Base-by-base conservation (phyloP, 2,797 vertebrate species). In the Phoxinus dragarum region DNA sequence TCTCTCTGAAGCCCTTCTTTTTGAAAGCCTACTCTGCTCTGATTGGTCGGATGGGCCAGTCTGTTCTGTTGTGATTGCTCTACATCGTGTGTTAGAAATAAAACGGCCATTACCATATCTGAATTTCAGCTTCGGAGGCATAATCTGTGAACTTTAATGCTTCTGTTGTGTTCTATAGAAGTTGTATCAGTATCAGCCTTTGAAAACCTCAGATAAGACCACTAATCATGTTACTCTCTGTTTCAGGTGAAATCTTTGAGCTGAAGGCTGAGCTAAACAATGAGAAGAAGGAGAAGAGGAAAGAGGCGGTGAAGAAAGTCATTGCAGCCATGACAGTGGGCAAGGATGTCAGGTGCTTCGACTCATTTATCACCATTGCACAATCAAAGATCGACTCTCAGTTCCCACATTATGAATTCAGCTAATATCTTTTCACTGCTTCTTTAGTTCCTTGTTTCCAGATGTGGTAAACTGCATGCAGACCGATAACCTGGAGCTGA, bases 381-480 rank as follows among this genome's bases (percentile, higher is more conserved):
- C 6, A 23, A 31, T 31, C n/a, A 4, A 36, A 36, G 1, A 42
- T 64, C 7, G 27, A 6, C 42, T 19, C 4, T 23, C 14, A 23
- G 7, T n/a, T 64, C 2, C 10, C 19, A 16, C 17, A 5, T n/a
- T 34, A 34, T 52, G 7, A 56, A 23, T 34, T 36, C 40, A 27
- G 11, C 10, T 69, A 10, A 67, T 68, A 34, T 14, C 42, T 38
- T 71, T 54, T 54, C 14, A 21, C 9, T 56, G 23, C 16, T 36
- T 66, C 8, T 47, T 47, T 89, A 99, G 98, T 90, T 98, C 98
- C 2, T 95, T 99, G 76, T 99, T 99, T 77, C 98, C 98, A 88
- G 98, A 99, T 81, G 98, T 99, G 90, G 98, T 99, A 88, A 99
- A 99, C 95, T 99, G 98, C 92, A 99, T 99, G 98, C 98, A 99